A percentile compares a stretch with the other conserved stretches of the same genome.
Conservation (phyloP, 2,113 vertebrate species). For the Leuciscus idus region DNA sequence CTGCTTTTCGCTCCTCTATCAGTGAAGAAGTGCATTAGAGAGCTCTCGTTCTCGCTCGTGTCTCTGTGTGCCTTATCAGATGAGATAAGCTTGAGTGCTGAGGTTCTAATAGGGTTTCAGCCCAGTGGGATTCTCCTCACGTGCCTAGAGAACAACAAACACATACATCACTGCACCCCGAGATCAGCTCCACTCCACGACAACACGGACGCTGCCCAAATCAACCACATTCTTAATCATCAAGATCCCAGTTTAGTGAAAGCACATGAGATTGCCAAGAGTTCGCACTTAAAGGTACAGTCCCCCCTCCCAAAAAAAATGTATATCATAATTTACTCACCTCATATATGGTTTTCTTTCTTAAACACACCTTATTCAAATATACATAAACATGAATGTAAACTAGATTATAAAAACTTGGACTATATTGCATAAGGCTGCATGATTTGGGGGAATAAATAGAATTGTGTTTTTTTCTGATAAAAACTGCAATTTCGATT, state of each 20-base stretch:
- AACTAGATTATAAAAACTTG: no score
- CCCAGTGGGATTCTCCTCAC: conserved; percentile 59
- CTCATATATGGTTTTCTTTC: not conserved
- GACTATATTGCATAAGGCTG: no score
- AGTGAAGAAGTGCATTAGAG: conserved; percentile 46
- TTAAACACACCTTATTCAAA: no score
- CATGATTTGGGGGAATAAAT: no score
- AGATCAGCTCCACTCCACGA: conserved; percentile 16
- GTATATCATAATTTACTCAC: not conserved
- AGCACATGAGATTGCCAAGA: not conserved
- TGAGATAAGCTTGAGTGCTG: conserved; percentile 59
- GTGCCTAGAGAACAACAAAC: conserved; percentile 56
- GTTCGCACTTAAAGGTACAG: not conserved
- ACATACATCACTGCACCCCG: conserved; percentile 57
- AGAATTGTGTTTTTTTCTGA: no score
- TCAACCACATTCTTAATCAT: conserved; percentile 3
- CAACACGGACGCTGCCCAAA: conserved; percentile 38
- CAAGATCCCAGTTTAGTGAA: not conserved
- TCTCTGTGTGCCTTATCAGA: conserved; percentile 58
- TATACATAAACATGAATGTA: no score
- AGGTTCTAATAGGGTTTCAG: conserved; percentile 58
- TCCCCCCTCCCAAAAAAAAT: not conserved
- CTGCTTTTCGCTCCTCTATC: conserved; percentile 41
- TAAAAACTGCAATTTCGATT: no score
- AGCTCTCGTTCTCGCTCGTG: conserved; percentile 53